Base-by-base conservation (phyloP, 2,797 vertebrate species). In the Peromyscus nudipes region DNA sequence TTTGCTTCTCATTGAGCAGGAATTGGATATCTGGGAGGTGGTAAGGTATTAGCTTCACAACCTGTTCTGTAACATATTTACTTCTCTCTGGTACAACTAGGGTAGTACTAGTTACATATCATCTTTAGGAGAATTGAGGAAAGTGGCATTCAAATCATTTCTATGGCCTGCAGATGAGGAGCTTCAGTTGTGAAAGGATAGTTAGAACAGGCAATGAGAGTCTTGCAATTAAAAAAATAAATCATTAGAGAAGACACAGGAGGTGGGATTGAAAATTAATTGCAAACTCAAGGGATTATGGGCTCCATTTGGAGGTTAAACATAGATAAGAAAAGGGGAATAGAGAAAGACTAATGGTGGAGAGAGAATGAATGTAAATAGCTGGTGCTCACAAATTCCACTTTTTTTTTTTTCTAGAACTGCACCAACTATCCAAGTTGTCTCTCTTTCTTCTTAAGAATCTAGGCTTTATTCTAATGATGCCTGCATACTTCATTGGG, bases 381-480 rank as follows among this genome's bases (percentile, higher is more conserved):
- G 60, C 12, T 81, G 46, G 52, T 81, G 19, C 17, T 43, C 43
- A 60, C n/a, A 93, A 93, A 92, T 95, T 87, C 79, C 37, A 89
- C 49, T 31, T 92, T 94, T 91, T 92, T 94, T 91, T 95, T 82
- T 52, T 79, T 83, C 19, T 6, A 92, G 94, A 89, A 95, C 81
- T 40, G 14, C 69, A 81, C 57, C 64, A 83, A 46, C 55, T 92
- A 40, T 91, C 27, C 89, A 91, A 92, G 73, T 84, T 77, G 12
- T 75, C 76, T 92, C 89, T 97, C 75, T 95, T 95, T 95, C 43
- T 84, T 93, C 87, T 82, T 7, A 52, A 93, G 80, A 88, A 65
- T 80, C 40, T 89, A 89, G 62, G 31, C 71, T 95, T 97, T 95
- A 79, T 92, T 94, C 93, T 62, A 92, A 84, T 75, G 75, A 95